These are phyloP conservation scores for Tadarida brasiliensis DNA, from an alignment of 2,797 vertebrate species.

Conservation along the genomic window DNA sequence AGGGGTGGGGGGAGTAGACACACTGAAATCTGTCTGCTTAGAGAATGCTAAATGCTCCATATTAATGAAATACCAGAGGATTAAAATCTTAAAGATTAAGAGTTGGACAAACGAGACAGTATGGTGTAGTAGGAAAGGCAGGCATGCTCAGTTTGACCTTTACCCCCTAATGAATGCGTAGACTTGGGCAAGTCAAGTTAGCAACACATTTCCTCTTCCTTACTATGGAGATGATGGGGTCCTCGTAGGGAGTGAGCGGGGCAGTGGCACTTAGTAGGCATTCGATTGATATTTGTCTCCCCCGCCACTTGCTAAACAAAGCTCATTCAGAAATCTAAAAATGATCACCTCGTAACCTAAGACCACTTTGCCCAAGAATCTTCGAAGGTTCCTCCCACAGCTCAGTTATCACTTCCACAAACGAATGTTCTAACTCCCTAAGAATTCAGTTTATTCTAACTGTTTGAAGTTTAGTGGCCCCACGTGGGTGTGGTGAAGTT, in stretches of 20 bases:
- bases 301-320: neutral
- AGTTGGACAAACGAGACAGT: neutral
- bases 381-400: neutral
- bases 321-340: constrained; percentile 56
- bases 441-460: neutral
- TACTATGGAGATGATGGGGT: neutral
- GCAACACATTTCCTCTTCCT: neutral
- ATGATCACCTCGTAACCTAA: neutral
- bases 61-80: neutral
- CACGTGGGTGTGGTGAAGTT: neutral
- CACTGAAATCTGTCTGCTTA: neutral
- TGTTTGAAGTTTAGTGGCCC: neutral
- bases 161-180: neutral
- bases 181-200: neutral
- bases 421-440: neutral
- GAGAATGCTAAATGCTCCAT: neutral
- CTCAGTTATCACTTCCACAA: neutral
- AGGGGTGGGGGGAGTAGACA: rapidly evolving
- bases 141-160: neutral
- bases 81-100: neutral
- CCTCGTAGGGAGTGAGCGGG: neutral
- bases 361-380: neutral
- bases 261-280: neutral
- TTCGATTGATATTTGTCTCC: neutral
- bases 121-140: neutral